phyloP scores from a whole-genome alignment of 2,888 invertebrate species.

The Orthosia gracilis region DNA sequence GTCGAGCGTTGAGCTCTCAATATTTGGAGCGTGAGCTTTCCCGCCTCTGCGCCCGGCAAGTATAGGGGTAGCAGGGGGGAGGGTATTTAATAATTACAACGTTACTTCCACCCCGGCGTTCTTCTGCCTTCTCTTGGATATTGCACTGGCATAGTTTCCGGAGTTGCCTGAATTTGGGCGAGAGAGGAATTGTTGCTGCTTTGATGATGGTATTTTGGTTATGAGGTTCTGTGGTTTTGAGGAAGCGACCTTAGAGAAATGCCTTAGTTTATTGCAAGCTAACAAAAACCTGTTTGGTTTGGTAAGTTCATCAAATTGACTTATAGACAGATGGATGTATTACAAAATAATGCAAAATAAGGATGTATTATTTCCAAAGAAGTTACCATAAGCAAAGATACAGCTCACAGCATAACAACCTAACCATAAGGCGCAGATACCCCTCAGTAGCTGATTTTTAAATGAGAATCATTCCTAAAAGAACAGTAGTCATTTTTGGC shows the following conservation, averaged over 20 bases:
- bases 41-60: conserved; percentile 35
- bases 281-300: no score
- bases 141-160: conserved; percentile 57
- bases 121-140: conserved; percentile 48
- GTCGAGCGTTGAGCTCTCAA: conserved; percentile 53
- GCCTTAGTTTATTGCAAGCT: neutral
- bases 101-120: conserved; percentile 73
- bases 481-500: no score
- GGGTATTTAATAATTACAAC: conserved; percentile 84
- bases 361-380: neutral
- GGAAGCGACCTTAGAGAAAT: neutral
- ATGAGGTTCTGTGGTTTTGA: neutral
- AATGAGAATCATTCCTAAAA: no score
- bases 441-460: no score
- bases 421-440: no score
- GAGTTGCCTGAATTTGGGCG: conserved; percentile 33
- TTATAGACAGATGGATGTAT: no score
- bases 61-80: conserved; percentile 55
- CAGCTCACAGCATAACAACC: neutral
- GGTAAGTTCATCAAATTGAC: no score
- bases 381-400: neutral
- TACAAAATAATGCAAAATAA: no score
- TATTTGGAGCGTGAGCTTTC: conserved; percentile 72
- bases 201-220: conserved; percentile 23
- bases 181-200: conserved; percentile 27